Conservation (phyloP, 2,797 vertebrate genomes). For the Taeniopygia guttata region DNA sequence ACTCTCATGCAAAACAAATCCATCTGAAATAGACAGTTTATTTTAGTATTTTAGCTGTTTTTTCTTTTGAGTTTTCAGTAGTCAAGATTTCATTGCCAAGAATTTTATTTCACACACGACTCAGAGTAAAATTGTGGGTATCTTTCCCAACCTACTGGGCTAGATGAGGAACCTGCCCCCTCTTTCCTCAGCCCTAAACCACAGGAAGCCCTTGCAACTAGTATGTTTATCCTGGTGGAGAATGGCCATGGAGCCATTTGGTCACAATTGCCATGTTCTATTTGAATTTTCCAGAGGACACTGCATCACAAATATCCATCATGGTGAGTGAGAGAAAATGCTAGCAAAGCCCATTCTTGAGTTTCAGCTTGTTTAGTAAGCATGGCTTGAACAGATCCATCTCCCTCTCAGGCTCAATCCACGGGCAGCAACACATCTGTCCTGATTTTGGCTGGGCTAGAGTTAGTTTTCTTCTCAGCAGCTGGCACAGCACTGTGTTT, state of each 20-base stretch:
- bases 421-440: not conserved
- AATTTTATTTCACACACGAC: not conserved
- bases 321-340: not conserved
- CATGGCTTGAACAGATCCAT: not conserved
- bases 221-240: not conserved
- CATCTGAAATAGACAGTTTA: not conserved
- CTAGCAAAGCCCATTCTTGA: not conserved
- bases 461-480: not conserved
- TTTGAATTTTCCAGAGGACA: not conserved
- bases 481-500: not conserved
- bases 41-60: not conserved
- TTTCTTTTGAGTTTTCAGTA: not conserved
- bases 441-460: not conserved
- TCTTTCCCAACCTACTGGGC: not conserved
- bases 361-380: not conserved
- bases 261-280: not conserved
- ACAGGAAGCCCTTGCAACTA: not conserved
- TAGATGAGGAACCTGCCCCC: not conserved
- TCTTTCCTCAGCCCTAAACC: not conserved
- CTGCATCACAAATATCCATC: not conserved
- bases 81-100: not conserved
- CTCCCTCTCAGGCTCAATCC: not conserved
- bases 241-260: not conserved
- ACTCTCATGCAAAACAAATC: not conserved
- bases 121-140: not conserved